Evolutionary conservation across 2,113 vertebrate species (phyloP).

Genomic region (Herpailurus yagouaroundi): DNA sequence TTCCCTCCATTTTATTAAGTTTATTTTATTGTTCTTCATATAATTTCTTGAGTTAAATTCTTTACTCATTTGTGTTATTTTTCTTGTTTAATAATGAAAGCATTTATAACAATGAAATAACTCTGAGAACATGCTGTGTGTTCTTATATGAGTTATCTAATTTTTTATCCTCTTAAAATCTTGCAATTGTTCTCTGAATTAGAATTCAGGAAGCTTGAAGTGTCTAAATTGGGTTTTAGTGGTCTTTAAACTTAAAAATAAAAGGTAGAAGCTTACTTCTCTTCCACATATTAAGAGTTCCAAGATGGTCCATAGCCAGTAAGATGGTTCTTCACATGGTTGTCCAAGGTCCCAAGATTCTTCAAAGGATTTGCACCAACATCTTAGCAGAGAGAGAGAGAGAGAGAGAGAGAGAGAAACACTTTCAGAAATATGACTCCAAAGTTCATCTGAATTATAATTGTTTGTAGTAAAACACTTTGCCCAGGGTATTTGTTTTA

Average conservation of each 20-base stretch:
- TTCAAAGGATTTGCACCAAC: neutral
- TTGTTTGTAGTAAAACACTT: neutral
- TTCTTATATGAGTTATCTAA: neutral
- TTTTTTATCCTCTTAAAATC: neutral
- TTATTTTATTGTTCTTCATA: neutral
- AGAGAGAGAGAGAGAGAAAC: neutral
- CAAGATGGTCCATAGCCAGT: neutral
- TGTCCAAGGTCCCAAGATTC: neutral
- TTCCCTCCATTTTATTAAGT: neutral
- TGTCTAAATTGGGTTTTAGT: neutral
- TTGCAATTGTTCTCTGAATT: neutral
- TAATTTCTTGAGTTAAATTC: neutral
- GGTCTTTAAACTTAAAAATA: neutral
- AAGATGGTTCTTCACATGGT: neutral
- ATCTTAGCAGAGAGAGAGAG: neutral
- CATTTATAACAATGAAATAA: conserved; percentile 17
- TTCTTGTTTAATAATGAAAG: conserved; percentile 44
- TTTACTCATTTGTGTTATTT: neutral
- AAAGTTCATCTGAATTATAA: neutral
- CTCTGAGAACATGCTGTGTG: neutral
- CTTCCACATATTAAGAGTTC: neutral
- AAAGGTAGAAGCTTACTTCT: neutral
- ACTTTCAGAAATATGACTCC: neutral
- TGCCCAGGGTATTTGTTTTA: neutral
- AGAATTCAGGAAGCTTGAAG: neutral